Evolutionary conservation across 2,888 invertebrate species (phyloP), one percentile per base, ranked within the genome.

Genomic region (Calephelis perditalis): DNA sequence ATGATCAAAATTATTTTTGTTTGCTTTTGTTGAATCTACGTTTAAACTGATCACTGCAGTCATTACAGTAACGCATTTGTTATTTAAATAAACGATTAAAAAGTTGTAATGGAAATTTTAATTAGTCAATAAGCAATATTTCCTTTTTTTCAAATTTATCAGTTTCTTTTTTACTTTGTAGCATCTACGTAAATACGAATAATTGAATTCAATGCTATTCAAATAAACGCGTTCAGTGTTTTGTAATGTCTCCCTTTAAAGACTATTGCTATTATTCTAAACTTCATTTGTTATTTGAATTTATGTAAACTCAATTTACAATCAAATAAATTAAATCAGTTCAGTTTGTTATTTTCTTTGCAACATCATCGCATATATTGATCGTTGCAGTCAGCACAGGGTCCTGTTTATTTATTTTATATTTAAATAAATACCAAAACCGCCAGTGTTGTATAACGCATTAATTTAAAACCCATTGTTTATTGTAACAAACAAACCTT

Each of bases 91-190:
- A 66, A 44, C 54, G 54, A 9, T 12, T 35, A 26, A 26, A 26
- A 26, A 26, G 26, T 26, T 26, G 3, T 26, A 45, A 7, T 46
- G 7, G 7, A 12, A n/a, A 12, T 5, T 12, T 12, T 26, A 26
- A 3, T 3, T 26, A 26, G 26, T 4, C 26, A 26, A 26, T 26
- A 26, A 26, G 26, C 26, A 26, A 26, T 26, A 2, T 26, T 26
- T 4, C 26, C 1, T 26, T 26, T 26, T 3, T 3, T 3, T 26
- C 26, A 26, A 26, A 26, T 26, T 26, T 26, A 76, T 26, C 26
- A 3, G 26, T 3, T 81, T 77, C 76, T 78, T 76, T 77, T 83
- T 81, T 77, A 78, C 86, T 86, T 85, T 85, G 83, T 86, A 85
- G 75, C 73, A 70, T 72, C 70, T 70, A 62, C 7, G 6, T 8